Base-by-base conservation (phyloP, 2,888 invertebrate genomes). In the Tanytarsus gracilentus region DNA sequence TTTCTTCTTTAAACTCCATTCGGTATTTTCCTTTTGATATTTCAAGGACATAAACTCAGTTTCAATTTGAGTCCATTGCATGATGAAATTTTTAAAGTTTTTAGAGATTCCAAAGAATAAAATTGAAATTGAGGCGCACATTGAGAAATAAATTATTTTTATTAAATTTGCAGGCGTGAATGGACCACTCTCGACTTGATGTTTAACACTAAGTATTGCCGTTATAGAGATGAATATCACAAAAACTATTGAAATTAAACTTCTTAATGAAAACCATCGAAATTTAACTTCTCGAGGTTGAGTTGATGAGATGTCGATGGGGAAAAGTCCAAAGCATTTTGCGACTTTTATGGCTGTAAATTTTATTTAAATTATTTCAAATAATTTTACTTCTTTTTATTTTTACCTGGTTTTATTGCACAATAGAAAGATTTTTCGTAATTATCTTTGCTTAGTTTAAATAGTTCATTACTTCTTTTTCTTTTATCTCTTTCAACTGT, bases 301-400 rank as follows among this genome's bases (percentile, higher is more conserved):
- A 4, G 33, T 36, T n/a, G 53, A 23, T 6, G n/a, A 25, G 18
- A 53, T 14, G 36, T 25, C n/a, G 11, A 53, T 25, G 16, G 53
- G 53, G 39, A 53, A 53, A 4, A 53, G 27, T 14, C 53, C 53
- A 36, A 53, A 53, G 23, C 33, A 14, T 36, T 53, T 33, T 7
- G 21, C 33, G 14, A 36, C 53, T 2, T 29, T 23, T 5, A 53
- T 25, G 5, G 36, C 53, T 53, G 53, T n/a, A 29, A 30, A 52
- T n/a, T n/a, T n/a, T 7, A 53, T 29, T 25, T 23, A 25, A 33
- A 33, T 1, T 18, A 6, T 26, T 49, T 25, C 14, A 14, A 26
- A 16, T 9, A 18, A 8, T 11, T 16, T 44, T 44, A 44, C 16
- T 30, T 30, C 30, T 8, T 8, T 6, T 6, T 8, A 11, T 6